Conservation (phyloP, 2,888 invertebrate species). For the Drosophila mimetica region DNA sequence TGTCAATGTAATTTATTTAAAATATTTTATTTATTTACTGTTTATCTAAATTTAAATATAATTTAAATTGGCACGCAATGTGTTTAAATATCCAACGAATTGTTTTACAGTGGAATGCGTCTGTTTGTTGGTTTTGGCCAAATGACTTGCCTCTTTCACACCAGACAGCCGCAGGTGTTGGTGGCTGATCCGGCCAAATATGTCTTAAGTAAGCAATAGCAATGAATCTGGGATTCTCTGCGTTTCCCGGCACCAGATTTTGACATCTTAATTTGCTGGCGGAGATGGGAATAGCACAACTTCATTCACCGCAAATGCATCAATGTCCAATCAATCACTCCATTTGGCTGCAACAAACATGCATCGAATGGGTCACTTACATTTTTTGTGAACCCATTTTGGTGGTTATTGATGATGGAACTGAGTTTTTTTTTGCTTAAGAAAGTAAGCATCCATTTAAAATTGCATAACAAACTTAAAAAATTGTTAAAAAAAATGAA, state of each 20-base stretch:
- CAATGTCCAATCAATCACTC: conserved; percentile 37
- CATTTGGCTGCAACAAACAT: background rate
- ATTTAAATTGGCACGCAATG: background rate
- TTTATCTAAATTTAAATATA: background rate
- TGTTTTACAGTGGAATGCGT: conserved; percentile 1
- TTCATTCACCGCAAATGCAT: conserved; percentile 31
- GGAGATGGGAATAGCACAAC: conserved; percentile 23
- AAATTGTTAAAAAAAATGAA: no score
- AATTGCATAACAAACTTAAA: no score
- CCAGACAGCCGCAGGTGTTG: conserved; percentile 50
- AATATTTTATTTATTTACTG: background rate
- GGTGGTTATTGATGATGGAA: background rate
- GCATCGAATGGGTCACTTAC: background rate
- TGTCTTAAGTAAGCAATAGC: conserved; percentile 74
- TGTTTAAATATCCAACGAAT: background rate
- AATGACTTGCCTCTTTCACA: conserved; percentile 65
- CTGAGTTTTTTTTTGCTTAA: no score
- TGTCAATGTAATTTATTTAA: no score
- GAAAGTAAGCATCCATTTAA: no score
- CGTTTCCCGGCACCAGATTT: conserved; percentile 1
- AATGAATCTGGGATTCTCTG: conserved; percentile 37
- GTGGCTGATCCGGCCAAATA: conserved; percentile 41
- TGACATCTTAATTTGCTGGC: conserved; percentile 45
- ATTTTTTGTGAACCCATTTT: background rate
- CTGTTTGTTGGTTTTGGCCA: conserved; percentile 50